Percentiles rank a stretch among this genome's conserved stretches.
These are phyloP conservation scores for Proisotoma minuta DNA, from an alignment of 2,888 invertebrate genomes.

Conservation along the genomic window DNA sequence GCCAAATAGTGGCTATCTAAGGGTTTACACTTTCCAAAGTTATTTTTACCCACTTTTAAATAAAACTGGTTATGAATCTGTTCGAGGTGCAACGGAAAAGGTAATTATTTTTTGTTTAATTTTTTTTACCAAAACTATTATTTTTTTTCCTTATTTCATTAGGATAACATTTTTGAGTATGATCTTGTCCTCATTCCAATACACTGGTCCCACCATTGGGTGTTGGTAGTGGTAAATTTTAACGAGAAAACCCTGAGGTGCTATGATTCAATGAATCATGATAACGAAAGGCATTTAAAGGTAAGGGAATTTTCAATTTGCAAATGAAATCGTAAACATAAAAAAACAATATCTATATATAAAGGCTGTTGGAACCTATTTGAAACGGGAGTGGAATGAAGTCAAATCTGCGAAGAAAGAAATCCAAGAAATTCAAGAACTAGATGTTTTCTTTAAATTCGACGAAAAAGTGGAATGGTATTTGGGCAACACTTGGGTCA, in stretches of 20 bases:
- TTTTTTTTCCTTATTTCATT: slow-evolving; percentile 32
- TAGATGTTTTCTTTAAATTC: background rate
- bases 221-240: slow-evolving; percentile 82
- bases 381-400: slow-evolving; percentile 1
- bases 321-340: too few relatives aligned
- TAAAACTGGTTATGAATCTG: slow-evolving; percentile 66
- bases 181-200: slow-evolving; percentile 84
- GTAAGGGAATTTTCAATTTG: slow-evolving; percentile 15
- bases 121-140: background rate
- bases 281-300: slow-evolving; percentile 64
- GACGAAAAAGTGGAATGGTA: background rate
- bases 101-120: slow-evolving; percentile 50
- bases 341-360: too few relatives aligned
- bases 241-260: slow-evolving; percentile 67
- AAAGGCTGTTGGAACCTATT: background rate
- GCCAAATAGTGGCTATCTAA: slow-evolving; percentile 58
- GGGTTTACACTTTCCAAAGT: slow-evolving; percentile 84
- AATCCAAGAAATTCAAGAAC: background rate
- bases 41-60: slow-evolving; percentile 84
- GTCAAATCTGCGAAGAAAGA: background rate
- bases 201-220: slow-evolving; percentile 94
- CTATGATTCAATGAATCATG: slow-evolving; percentile 87
- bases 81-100: slow-evolving; percentile 86
- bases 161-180: slow-evolving; percentile 75
- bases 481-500: background rate